Evolutionary conservation across 2,113 vertebrate genomes (phyloP).

Genomic region (Cacatua alba): DNA sequence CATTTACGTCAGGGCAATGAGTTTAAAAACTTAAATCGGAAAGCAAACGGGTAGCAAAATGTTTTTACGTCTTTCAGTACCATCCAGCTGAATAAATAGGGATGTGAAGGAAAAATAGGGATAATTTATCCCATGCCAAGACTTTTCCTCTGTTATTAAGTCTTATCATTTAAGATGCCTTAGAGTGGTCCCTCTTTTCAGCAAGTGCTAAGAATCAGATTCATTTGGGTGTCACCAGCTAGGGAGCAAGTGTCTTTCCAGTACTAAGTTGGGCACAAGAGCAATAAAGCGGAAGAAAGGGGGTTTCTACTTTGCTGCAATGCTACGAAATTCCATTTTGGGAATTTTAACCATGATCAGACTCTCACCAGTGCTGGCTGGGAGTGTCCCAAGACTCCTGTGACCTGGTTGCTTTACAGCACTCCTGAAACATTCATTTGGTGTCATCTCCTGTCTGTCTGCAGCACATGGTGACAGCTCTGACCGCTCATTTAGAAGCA

Average conservation of each 20-base stretch:
- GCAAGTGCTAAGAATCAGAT: not conserved
- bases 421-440: not conserved
- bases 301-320: not conserved
- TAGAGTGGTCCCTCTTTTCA: not conserved
- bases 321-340: not conserved
- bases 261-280: not conserved
- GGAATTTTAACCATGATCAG: not conserved
- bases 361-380: not conserved
- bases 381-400: not conserved
- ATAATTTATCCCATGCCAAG: not conserved
- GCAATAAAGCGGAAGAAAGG: not conserved
- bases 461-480: not conserved
- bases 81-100: not conserved
- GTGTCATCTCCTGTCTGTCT: not conserved
- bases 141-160: not conserved
- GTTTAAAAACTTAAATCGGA: not conserved
- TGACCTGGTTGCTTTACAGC: not conserved
- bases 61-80: not conserved
- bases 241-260: not conserved
- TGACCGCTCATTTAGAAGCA: not conserved
- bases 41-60: fast-evolving
- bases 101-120: not conserved
- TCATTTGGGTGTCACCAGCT: not conserved
- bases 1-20: not conserved
- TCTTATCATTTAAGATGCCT: not conserved